Conservation (phyloP, 2,888 invertebrate genomes). For the Choristoneura rosaceana region DNA sequence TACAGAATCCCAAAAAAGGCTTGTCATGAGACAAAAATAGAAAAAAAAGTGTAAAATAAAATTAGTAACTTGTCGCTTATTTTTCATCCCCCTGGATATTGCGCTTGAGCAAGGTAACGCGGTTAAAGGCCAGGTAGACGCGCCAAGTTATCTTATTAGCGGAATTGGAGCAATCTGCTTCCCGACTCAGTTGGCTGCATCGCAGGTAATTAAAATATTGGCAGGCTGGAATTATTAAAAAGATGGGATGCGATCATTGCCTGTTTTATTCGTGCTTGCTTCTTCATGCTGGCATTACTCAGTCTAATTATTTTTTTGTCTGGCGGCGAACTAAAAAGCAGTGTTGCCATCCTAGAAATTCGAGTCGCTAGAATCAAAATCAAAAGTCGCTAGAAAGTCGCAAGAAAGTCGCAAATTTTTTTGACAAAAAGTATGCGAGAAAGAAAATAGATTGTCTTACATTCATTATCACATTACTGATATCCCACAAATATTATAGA, state of each 20-base stretch:
- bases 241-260: neutral
- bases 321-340: too few relatives aligned
- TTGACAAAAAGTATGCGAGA: too few relatives aligned
- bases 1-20: too few relatives aligned
- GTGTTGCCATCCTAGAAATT: too few relatives aligned
- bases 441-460: too few relatives aligned
- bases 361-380: too few relatives aligned
- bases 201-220: constrained; percentile 35
- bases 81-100: constrained; percentile 29
- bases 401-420: too few relatives aligned
- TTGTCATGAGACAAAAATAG: neutral
- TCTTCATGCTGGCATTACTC: neutral
- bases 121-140: constrained; percentile 34
- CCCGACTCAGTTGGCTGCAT: constrained; percentile 27
- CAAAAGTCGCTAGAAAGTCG: too few relatives aligned
- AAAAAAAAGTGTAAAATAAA: neutral
- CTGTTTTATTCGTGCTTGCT: neutral
- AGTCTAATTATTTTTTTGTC: too few relatives aligned
- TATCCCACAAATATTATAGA: too few relatives aligned
- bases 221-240: constrained; percentile 4
- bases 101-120: constrained; percentile 17
- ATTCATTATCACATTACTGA: too few relatives aligned
- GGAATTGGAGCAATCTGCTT: constrained; percentile 40
- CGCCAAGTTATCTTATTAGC: constrained; percentile 35
- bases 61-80: constrained; percentile 21